Conservation (phyloP, 2,797 vertebrate species). For the Tadarida brasiliensis region DNA sequence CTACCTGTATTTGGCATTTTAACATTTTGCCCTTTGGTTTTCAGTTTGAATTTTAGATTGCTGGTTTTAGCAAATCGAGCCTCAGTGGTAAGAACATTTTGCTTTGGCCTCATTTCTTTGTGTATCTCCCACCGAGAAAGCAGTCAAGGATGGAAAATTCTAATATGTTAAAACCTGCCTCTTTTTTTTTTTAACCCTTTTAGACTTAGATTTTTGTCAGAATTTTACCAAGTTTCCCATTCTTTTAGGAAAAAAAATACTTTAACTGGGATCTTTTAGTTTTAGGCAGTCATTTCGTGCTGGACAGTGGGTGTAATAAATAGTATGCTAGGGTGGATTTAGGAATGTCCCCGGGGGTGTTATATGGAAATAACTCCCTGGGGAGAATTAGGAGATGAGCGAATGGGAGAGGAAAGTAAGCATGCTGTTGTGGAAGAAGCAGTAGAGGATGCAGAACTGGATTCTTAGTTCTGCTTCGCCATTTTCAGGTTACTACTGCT, state of each 20-base stretch:
- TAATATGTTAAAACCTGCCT: slow-evolving; percentile 20
- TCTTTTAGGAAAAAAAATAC: not conserved
- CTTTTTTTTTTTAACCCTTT: not conserved
- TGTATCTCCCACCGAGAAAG: not conserved
- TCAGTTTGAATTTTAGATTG: slow-evolving; percentile 40
- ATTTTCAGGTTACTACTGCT: not conserved
- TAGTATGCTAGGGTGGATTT: slow-evolving; percentile 59
- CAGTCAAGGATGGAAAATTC: slow-evolving; percentile 45
- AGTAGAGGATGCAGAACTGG: not conserved
- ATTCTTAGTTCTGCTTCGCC: not conserved
- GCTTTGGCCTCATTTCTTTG: slow-evolving; percentile 39
- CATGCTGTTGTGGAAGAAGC: slow-evolving; percentile 10
- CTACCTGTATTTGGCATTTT: slow-evolving; percentile 18
- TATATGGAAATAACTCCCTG: slow-evolving; percentile 2
- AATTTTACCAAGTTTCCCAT: not conserved
- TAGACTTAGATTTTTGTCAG: slow-evolving; percentile 22
- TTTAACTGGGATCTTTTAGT: slow-evolving; percentile 39
- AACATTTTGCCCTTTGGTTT: slow-evolving; percentile 41
- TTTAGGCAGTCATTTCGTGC: slow-evolving; percentile 42
- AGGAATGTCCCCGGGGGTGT: slow-evolving; percentile 63
- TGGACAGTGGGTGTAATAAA: slow-evolving; percentile 36
- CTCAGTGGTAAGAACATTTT: not conserved
- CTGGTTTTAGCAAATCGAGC: slow-evolving; percentile 45
- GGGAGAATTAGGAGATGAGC: slow-evolving; percentile 30
- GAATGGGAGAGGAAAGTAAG: not conserved